Conservation (phyloP, 2,797 vertebrate species). For the Melanotaenia parkinsoni region DNA sequence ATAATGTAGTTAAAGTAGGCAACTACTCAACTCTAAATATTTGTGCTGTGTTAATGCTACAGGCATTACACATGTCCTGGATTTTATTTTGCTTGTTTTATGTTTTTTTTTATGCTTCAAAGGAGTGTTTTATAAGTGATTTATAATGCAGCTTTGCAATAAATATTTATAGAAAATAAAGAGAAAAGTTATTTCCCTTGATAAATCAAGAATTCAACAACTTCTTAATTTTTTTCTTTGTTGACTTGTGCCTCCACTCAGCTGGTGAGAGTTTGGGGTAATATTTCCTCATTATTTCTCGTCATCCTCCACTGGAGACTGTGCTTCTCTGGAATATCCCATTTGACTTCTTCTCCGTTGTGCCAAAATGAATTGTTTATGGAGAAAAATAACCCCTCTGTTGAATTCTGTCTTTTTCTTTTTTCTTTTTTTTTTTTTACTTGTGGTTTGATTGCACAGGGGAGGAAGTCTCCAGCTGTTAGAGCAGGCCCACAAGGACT, state of each 20-base stretch:
- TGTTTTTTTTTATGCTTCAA: slow-evolving; percentile 55
- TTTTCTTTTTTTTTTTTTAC: slow-evolving; percentile 16
- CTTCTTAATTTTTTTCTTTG: slow-evolving; percentile 70
- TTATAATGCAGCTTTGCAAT: slow-evolving; percentile 71
- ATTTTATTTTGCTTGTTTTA: slow-evolving; percentile 63
- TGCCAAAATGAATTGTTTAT: slow-evolving; percentile 81
- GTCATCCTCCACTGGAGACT: slow-evolving; percentile 78
- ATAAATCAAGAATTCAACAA: slow-evolving; percentile 74
- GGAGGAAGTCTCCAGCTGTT: slow-evolving; percentile 61
- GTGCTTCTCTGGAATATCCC: slow-evolving; percentile 78
- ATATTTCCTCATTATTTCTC: slow-evolving; percentile 85
- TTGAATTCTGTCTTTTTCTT: slow-evolving; percentile 51
- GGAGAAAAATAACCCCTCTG: slow-evolving; percentile 80
- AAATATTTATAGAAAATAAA: slow-evolving; percentile 74
- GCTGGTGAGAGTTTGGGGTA: slow-evolving; percentile 76
- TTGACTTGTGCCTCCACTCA: slow-evolving; percentile 73
- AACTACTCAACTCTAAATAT: slow-evolving; percentile 56
- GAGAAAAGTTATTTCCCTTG: slow-evolving; percentile 73
- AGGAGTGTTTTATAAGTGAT: slow-evolving; percentile 71
- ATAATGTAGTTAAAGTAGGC: slow-evolving; percentile 51
- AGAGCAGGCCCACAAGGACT: slow-evolving; percentile 37
- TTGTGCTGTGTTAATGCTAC: slow-evolving; percentile 60
- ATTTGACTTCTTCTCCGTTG: slow-evolving; percentile 78
- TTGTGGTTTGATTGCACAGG: slow-evolving; percentile 63
- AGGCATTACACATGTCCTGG: slow-evolving; percentile 61